A percentile compares a stretch with the other conserved stretches of the same genome.
phyloP scores from a whole-genome alignment of 1,140 invertebrate genomes.

The Leptoteleia sp. region DNA sequence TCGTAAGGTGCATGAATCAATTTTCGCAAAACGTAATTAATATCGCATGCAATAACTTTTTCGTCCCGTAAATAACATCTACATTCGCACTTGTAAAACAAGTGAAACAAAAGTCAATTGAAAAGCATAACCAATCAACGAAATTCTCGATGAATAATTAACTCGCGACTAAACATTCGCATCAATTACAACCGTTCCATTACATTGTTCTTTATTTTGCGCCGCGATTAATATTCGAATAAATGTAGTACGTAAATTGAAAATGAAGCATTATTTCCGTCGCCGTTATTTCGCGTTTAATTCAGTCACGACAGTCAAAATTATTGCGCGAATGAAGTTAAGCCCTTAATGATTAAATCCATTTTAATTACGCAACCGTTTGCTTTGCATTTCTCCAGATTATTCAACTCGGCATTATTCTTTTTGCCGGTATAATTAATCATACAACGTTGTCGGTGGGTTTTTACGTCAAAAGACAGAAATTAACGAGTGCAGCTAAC shows the following conservation, averaged over 20 bases:
- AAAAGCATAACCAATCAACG: constrained; percentile 41
- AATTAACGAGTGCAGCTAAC: constrained; percentile 67
- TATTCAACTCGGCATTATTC: constrained; percentile 50
- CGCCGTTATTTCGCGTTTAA: constrained; percentile 46
- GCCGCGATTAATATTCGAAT: constrained; percentile 41
- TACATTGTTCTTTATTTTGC: constrained; percentile 51
- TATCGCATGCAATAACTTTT: constrained; percentile 25
- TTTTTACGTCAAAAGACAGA: constrained; percentile 68
- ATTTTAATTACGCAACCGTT: constrained; percentile 61
- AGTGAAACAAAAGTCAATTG: constrained; percentile 45
- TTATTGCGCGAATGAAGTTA: constrained; percentile 32
- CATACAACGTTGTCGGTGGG: constrained; percentile 61
- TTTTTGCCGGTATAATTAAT: constrained; percentile 59
- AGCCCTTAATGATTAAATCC: constrained; percentile 56
- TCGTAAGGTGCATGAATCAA: no score
- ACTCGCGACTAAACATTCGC: constrained; percentile 41
- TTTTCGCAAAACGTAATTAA: constrained; percentile 6
- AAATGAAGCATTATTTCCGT: constrained; percentile 57
- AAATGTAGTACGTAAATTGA: constrained; percentile 45
- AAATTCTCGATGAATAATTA: constrained; percentile 54
- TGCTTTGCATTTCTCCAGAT: constrained; percentile 60
- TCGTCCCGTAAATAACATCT: constrained; percentile 18
- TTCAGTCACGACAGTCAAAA: constrained; percentile 48
- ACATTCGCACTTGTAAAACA: constrained; percentile 12
- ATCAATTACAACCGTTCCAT: constrained; percentile 32